Evolutionary conservation across 2,797 vertebrate genomes (phyloP).

Genomic region (Melopsittacus undulatus): DNA sequence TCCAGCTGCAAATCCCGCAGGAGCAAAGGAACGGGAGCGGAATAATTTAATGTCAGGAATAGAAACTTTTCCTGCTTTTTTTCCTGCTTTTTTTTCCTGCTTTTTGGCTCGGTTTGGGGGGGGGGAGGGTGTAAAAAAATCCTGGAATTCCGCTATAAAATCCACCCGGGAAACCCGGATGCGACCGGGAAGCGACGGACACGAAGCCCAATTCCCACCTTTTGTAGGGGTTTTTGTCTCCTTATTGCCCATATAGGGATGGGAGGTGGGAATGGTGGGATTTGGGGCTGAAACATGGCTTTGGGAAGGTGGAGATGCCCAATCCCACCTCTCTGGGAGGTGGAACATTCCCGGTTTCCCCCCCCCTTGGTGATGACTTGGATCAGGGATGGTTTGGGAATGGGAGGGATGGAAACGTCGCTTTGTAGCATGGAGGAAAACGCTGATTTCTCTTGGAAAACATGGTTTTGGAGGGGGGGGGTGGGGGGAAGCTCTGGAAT

Average conservation of each 20-base stretch:
- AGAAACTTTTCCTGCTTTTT: background rate
- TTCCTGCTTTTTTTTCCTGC: too few species aligned
- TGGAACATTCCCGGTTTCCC: background rate
- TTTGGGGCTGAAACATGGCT: background rate
- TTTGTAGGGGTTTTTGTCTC: background rate
- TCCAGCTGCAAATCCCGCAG: background rate
- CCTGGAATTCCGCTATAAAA: background rate
- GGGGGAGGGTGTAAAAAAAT: background rate
- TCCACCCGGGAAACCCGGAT: background rate
- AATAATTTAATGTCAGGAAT: background rate
- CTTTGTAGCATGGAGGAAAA: background rate
- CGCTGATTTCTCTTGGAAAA: background rate
- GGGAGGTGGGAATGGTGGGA: background rate
- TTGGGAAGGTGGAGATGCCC: background rate
- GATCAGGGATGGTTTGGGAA: background rate
- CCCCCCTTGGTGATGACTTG: background rate
- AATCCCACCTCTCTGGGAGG: background rate
- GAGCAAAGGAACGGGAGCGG: background rate
- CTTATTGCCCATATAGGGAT: background rate
- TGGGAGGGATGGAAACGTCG: background rate
- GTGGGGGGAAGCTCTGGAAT: too few species aligned
- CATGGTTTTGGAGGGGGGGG: background rate
- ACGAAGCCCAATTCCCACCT: background rate
- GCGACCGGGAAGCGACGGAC: background rate
- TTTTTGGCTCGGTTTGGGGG: too few species aligned